A percentile compares a stretch with the other conserved stretches of the same genome.
Conservation (phyloP, 2,113 vertebrate species). For the Epinephelus cyanopodus region DNA sequence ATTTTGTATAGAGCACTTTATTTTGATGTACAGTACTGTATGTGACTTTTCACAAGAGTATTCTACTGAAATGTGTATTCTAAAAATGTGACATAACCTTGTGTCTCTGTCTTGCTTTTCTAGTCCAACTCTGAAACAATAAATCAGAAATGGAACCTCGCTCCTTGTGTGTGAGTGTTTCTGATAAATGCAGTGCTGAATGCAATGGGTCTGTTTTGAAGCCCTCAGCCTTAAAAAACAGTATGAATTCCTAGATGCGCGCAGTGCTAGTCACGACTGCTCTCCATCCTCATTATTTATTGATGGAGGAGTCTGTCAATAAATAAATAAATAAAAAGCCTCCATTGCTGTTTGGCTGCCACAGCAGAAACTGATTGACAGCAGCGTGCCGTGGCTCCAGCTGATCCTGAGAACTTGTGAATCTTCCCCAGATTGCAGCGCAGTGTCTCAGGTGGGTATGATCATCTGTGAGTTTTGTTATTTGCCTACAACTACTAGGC, state of each 20-base stretch:
- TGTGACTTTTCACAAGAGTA: background rate
- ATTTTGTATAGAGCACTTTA: slow-evolving; percentile 7
- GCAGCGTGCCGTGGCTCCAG: slow-evolving; percentile 3
- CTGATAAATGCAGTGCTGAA: background rate
- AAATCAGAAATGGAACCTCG: slow-evolving; percentile 22
- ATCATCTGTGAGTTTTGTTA: slow-evolving; percentile 24
- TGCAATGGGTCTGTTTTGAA: slow-evolving; percentile 32
- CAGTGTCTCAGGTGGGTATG: slow-evolving; percentile 23
- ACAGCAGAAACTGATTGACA: slow-evolving; percentile 59
- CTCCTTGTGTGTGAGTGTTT: background rate
- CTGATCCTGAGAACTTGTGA: slow-evolving; percentile 30
- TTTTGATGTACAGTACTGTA: slow-evolving; percentile 8
- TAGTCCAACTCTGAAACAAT: slow-evolving; percentile 16
- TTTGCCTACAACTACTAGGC: slow-evolving; percentile 17
- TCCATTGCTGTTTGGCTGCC: slow-evolving; percentile 40
- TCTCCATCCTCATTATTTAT: slow-evolving; percentile 79
- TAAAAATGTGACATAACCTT: background rate
- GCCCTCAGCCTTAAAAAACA: slow-evolving; percentile 1
- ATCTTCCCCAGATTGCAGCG: slow-evolving; percentile 17
- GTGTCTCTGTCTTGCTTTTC: background rate
- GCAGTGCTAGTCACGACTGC: slow-evolving; percentile 74
- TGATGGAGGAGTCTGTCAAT: slow-evolving; percentile 74
- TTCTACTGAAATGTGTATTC: background rate
- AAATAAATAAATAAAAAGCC: slow-evolving; percentile 67
- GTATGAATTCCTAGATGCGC: slow-evolving; percentile 42